Conservation (phyloP, 2,797 vertebrate species). For the Pantherophis vulpinus region DNA sequence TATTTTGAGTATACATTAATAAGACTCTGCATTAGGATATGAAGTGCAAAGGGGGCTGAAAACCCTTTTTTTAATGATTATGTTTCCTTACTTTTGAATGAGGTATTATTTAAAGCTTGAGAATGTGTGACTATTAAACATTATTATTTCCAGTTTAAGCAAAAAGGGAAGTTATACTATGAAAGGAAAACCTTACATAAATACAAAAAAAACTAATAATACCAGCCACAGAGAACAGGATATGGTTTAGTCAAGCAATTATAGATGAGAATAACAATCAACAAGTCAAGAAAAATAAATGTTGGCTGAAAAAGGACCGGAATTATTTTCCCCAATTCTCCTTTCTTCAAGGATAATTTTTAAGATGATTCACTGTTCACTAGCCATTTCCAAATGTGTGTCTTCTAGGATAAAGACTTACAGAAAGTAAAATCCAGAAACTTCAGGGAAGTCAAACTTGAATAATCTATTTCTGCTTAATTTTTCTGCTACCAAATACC, state of each 20-base stretch:
- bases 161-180: constrained; percentile 33
- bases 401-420: not conserved
- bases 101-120: not conserved
- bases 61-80: constrained; percentile 8
- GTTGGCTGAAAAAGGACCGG: not conserved
- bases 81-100: constrained; percentile 9
- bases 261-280: not conserved
- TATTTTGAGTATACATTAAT: too few relatives aligned
- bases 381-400: not conserved
- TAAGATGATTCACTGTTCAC: not conserved
- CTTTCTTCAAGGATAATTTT: not conserved
- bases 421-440: not conserved
- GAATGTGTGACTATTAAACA: constrained; percentile 1
- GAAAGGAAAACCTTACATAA: not conserved
- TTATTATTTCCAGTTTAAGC: constrained; percentile 35
- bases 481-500: not conserved
- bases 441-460: not conserved
- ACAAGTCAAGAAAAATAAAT: not conserved
- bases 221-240: not conserved
- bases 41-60: not conserved
- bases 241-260: not conserved
- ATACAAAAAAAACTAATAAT: not conserved
- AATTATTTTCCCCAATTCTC: not conserved
- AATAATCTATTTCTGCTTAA: not conserved
- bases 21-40: not conserved